A percentile compares a stretch with the other conserved stretches of the same genome.
Evolutionary conservation across 2,113 vertebrate species (phyloP).

Genomic region (Shinisaurus crocodilurus): DNA sequence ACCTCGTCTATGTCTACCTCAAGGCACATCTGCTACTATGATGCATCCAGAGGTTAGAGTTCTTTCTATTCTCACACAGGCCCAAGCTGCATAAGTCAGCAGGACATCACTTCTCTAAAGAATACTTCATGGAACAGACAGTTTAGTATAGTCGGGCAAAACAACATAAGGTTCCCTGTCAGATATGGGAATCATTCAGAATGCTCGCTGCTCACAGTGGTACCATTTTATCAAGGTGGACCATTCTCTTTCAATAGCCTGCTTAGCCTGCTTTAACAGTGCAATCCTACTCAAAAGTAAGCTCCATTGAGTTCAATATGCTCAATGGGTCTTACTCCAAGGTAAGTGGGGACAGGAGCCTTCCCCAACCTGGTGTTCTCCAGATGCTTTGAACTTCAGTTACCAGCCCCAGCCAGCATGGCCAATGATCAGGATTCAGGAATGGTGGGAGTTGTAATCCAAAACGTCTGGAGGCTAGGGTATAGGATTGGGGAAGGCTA

Average conservation of each 20-base stretch:
- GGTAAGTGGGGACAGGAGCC: no score
- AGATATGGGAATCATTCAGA: not conserved
- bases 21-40: not conserved
- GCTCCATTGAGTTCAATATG: not conserved
- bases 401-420: no score
- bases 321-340: no score
- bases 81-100: not conserved
- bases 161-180: not conserved
- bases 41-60: not conserved
- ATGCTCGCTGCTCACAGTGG: not conserved
- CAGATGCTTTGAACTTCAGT: no score
- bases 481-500: no score
- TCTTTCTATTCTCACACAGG: not conserved
- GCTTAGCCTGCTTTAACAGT: not conserved
- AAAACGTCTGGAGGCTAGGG: no score
- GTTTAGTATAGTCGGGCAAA: not conserved
- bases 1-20: not conserved
- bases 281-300: not conserved
- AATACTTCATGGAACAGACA: not conserved
- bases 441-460: no score
- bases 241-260: slow-evolving; percentile 1
- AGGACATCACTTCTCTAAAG: not conserved
- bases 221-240: not conserved
- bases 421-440: no score
- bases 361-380: no score